A percentile compares a stretch with the other conserved stretches of the same genome.
Conservation (phyloP, 2,113 vertebrate genomes). For the Gymnogyps californianus region DNA sequence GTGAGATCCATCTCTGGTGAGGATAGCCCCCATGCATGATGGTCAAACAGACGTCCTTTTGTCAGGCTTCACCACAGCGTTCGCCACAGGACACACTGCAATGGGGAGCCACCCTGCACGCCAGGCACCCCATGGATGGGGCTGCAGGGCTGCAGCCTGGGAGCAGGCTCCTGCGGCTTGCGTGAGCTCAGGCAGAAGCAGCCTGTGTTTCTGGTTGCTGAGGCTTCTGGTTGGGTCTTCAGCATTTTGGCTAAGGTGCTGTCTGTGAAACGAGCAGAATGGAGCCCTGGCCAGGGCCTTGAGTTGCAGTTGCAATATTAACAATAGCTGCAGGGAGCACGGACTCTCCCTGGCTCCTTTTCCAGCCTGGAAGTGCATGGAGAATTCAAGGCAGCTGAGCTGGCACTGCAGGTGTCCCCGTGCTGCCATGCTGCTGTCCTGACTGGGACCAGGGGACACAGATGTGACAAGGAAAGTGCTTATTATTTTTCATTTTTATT, state of each 20-base stretch:
- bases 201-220: background rate
- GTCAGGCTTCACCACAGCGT: background rate
- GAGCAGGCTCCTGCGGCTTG: background rate
- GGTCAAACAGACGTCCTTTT: background rate
- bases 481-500: background rate
- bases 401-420: background rate
- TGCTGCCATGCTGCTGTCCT: background rate
- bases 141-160: background rate
- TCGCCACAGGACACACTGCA: background rate
- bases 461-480: background rate
- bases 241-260: background rate
- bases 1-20: accelerated
- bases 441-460: background rate
- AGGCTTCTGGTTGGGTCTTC: background rate
- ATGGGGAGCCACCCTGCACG: background rate
- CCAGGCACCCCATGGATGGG: background rate
- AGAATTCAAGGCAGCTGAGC: background rate
- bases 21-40: background rate
- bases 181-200: background rate
- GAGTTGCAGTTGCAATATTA: background rate
- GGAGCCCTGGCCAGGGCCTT: background rate
- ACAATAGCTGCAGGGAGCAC: background rate
- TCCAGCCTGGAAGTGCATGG: background rate
- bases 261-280: background rate
- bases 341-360: background rate